Conservation (phyloP, 2,888 invertebrate genomes). For the Tenthredo amoena region DNA sequence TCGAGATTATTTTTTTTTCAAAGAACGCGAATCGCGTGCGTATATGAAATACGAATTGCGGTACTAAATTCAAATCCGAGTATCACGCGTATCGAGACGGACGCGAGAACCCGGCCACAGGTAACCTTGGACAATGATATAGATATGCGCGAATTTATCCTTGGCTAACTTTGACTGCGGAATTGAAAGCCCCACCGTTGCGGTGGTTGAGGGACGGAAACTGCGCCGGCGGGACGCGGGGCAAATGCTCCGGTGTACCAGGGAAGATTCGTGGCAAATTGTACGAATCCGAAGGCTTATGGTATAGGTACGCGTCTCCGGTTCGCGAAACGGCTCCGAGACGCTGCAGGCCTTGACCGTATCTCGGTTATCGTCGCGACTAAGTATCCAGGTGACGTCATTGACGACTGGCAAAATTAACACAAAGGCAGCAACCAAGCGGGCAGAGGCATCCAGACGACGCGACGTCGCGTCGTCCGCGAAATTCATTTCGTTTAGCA, state of each 20-base stretch:
- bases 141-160: not conserved
- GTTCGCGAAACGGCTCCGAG: not conserved
- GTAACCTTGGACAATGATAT: not conserved
- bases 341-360: constrained; percentile 41
- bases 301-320: not conserved
- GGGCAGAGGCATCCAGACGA: not conserved
- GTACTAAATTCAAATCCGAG: not conserved
- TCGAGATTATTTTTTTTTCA: too few species aligned
- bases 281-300: not conserved
- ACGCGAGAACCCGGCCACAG: not conserved
- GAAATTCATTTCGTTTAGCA: constrained; percentile 15
- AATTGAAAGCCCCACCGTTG: not conserved
- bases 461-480: not conserved
- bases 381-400: constrained; percentile 47
- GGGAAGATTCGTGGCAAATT: constrained; percentile 3
- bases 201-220: not conserved
- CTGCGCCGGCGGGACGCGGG: not conserved
- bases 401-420: constrained; percentile 27
- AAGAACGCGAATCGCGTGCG: too few species aligned
- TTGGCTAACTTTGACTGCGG: not conserved
- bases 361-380: constrained; percentile 42
- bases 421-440: not conserved
- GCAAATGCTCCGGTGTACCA: not conserved
- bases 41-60: too few species aligned
- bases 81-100: not conserved